Evolutionary conservation across 2,888 invertebrate species (phyloP).

Genomic region (Parthenolecanium corni): DNA sequence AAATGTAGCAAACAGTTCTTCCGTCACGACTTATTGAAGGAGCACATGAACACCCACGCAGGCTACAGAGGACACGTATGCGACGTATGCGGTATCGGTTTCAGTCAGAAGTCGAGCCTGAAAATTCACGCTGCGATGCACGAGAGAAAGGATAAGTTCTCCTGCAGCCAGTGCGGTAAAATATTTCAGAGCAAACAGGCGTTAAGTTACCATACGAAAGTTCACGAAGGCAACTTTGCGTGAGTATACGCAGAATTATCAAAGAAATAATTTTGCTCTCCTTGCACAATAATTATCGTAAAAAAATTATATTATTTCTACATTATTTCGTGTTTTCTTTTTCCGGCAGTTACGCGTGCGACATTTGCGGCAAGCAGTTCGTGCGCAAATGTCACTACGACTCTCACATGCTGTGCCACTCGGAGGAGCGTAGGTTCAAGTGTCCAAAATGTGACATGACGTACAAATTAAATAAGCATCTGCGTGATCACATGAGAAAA

Average conservation of each 20-base stretch:
- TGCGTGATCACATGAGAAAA: conserved; percentile 13
- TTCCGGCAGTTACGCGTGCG: conserved; percentile 38
- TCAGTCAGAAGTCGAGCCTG: conserved; percentile 32
- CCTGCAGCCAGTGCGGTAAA: conserved; percentile 32
- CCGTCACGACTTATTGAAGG: conserved; percentile 32
- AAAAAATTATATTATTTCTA: too few relatives aligned
- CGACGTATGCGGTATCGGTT: conserved; percentile 31
- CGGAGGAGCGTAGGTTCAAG: conserved; percentile 15
- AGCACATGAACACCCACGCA: conserved; percentile 32
- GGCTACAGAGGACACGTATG: conserved; percentile 26
- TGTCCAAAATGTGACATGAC: conserved; percentile 15
- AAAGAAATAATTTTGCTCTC: neutral
- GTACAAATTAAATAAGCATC: conserved; percentile 21
- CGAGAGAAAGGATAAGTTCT: conserved; percentile 23
- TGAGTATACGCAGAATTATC: neutral
- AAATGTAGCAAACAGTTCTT: conserved; percentile 32
- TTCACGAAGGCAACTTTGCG: conserved; percentile 30
- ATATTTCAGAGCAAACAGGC: conserved; percentile 32
- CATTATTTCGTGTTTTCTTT: neutral
- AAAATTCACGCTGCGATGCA: conserved; percentile 31
- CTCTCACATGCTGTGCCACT: conserved; percentile 36
- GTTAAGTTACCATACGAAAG: conserved; percentile 33
- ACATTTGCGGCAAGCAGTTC: conserved; percentile 40
- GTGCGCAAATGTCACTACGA: conserved; percentile 40
- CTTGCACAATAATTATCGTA: too few relatives aligned